Base-by-base conservation (phyloP, 2,888 invertebrate species). In the Tipula helvola region DNA sequence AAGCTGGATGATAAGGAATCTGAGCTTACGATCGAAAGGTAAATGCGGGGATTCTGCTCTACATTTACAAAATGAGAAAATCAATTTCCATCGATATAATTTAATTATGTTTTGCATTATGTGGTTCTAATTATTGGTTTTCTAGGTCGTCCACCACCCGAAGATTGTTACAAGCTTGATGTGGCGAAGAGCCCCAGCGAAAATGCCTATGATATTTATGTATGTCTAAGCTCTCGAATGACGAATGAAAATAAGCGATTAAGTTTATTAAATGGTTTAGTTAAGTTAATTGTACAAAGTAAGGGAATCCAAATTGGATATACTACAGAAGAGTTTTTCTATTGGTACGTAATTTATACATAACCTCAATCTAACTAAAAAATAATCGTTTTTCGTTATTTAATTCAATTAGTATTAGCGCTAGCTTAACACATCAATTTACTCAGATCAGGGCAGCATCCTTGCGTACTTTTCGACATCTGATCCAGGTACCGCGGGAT, bases 401-500 rank as follows among this genome's bases (percentile, higher is more conserved):
- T 88, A 86, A 88, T 92, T 93, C 87, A 90, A n/a, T n/a, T n/a
- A 98, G 99, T 91, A 93, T 99, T 90, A 95, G 97, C 89, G 93
- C 96, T 87, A 95, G 96, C 87, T 93, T 98, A 88, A 93, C 97
- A 87, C 96, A 97, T 91, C 96, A 97, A 89, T 95, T 96, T 88
- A 96, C 97, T 89, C 96, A 97, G 91, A 95, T 99, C 87, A 94
- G 98, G 90, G 97, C 98, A 88, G 97, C 97, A 87, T 96, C 97
- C 57, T 92, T 99, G 88, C 94, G 98, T 89, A 96, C 96, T 86
- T 93, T 98, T 88, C 94, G 98, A 88, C 97, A 98, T 92, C 93
- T 97, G 89, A 93, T 98, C 87, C 94, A 94, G 90, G 95, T 94
- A 88, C 95, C 95, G 89, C 94, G 95, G 90, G 96, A 97, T 92